Conservation (phyloP, 2,797 vertebrate species). For the Pseudochaenichthys georgianus region DNA sequence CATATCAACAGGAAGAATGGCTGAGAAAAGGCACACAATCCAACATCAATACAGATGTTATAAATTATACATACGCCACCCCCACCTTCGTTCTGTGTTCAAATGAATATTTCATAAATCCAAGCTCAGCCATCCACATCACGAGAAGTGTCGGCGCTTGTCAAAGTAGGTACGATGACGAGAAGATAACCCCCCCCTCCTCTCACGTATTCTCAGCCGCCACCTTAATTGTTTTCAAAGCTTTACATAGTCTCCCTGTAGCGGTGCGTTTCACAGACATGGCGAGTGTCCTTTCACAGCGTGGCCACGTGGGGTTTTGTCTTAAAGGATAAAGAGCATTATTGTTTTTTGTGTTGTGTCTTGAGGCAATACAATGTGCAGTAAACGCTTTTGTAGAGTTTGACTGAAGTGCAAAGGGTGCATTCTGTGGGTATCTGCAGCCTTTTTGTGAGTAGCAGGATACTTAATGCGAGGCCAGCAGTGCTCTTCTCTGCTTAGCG, state of each 20-base stretch:
- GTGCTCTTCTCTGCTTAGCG: constrained; percentile 32
- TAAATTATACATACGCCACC: constrained; percentile 72
- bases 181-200: constrained; percentile 24
- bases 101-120: constrained; percentile 83
- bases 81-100: constrained; percentile 41
- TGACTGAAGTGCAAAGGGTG: constrained; percentile 1
- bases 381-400: not conserved
- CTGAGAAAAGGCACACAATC: constrained; percentile 25
- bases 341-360: constrained; percentile 21
- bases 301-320: constrained; percentile 30
- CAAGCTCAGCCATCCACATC: constrained; percentile 71
- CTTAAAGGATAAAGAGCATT: constrained; percentile 25
- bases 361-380: constrained; percentile 9
- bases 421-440: not conserved
- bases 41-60: constrained; percentile 62
- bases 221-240: constrained; percentile 78
- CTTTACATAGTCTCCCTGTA: constrained; percentile 43
- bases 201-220: constrained; percentile 31
- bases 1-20: not conserved
- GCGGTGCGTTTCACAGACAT: constrained; percentile 55
- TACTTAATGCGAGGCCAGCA: not conserved
- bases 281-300: constrained; percentile 30
- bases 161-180: constrained; percentile 55
- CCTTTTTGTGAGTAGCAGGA: constrained; percentile 7
- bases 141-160: constrained; percentile 61